phyloP scores from a whole-genome alignment of 2,888 invertebrate species.

The Nymphalis c-album region DNA sequence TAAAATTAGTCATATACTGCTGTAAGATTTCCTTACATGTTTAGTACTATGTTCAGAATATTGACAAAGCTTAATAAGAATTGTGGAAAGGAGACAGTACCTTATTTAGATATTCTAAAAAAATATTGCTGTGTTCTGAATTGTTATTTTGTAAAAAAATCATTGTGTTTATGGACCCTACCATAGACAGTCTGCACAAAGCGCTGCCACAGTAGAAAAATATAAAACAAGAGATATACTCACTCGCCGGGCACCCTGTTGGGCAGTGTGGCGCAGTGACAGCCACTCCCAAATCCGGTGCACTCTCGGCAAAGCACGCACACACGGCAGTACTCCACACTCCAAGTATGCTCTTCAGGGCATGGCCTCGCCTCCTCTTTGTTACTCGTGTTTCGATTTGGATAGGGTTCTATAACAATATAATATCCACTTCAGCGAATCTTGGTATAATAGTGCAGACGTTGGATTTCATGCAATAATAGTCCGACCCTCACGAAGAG shows the following conservation, averaged over 20 bases:
- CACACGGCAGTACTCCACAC: slow-evolving; percentile 91
- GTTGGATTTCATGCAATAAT: too few relatives aligned
- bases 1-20: too few relatives aligned
- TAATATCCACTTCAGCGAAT: background rate
- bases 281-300: slow-evolving; percentile 94
- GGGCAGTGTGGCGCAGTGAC: slow-evolving; percentile 87
- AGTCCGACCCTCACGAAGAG: too few relatives aligned
- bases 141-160: background rate
- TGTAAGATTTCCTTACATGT: too few relatives aligned
- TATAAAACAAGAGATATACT: slow-evolving; percentile 62
- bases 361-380: slow-evolving; percentile 76
- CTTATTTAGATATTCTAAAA: too few relatives aligned
- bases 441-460: too few relatives aligned
- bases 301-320: slow-evolving; percentile 96
- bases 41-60: too few relatives aligned
- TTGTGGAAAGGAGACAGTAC: too few relatives aligned
- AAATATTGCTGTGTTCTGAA: too few relatives aligned
- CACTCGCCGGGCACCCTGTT: slow-evolving; percentile 93
- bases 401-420: slow-evolving; percentile 39
- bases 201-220: too few relatives aligned
- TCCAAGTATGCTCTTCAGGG: slow-evolving; percentile 87
- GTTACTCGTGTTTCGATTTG: slow-evolving; percentile 46
- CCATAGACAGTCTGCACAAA: too few relatives aligned
- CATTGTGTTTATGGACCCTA: background rate
- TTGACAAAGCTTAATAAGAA: too few relatives aligned